Conservation (phyloP, 1,140 invertebrate species). For the Acyrthosiphon pisum region DNA sequence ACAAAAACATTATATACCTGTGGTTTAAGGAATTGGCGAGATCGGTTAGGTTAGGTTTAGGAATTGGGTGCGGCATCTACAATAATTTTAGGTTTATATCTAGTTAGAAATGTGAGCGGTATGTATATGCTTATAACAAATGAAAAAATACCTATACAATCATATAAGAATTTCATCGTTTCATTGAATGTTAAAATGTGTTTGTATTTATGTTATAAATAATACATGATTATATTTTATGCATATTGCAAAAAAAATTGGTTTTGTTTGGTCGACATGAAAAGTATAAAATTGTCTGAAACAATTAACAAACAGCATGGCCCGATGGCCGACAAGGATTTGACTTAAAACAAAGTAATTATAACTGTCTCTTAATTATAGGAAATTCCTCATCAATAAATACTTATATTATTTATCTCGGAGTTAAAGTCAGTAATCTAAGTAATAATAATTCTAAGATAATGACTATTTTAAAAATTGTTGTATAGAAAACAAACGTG, state of each 20-base stretch:
- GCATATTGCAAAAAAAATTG: neutral
- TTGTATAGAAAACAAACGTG: slow-evolving; percentile 3
- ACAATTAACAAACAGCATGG: neutral
- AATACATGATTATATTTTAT: neutral
- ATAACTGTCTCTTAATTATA: neutral
- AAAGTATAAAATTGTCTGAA: neutral
- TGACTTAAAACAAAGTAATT: neutral
- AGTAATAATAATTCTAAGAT: neutral
- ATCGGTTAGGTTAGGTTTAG: neutral
- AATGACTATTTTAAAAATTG: neutral
- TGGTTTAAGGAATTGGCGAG: neutral
- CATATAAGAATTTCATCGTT: neutral
- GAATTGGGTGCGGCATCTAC: neutral
- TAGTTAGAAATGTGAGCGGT: neutral
- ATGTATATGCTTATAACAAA: neutral
- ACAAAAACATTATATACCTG: neutral
- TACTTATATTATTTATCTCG: neutral
- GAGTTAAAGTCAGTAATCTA: neutral
- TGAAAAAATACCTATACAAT: neutral
- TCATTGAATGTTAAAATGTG: neutral
- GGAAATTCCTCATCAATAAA: neutral
- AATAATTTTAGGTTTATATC: neutral
- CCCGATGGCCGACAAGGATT: neutral
- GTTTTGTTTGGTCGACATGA: neutral
- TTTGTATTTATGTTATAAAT: neutral